Base-by-base conservation (phyloP, 2,888 invertebrate species). In the Crossocerus cetratus region DNA sequence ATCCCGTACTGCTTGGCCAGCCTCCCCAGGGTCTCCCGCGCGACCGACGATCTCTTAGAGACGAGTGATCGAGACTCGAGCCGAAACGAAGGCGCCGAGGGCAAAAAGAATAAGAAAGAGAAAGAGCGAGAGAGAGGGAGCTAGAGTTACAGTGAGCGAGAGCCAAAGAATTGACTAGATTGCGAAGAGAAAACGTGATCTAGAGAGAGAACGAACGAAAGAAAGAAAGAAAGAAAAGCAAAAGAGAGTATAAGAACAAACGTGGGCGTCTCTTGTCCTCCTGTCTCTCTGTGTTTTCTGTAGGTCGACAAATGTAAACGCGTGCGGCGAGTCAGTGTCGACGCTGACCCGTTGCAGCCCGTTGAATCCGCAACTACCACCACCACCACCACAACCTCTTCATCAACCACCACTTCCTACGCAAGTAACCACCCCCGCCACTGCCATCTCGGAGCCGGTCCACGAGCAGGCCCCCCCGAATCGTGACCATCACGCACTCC, bases 281-380 rank as follows among this genome's bases (percentile, higher is more conserved):
- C 89, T 82, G 78, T 83, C 83, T 88, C 87, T 87, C 86, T 88
- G 88, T 84, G 89, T 87, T 89, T 84, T 89, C 87, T 88, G 86
- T 90, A 90, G 90, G 90, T 90, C 90, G 90, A 88, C 90, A 90
- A 90, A 90, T 88, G 87, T 90, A 89, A 90, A 89, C 88, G 89
- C 88, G 88, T 89, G 90, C 89, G 89, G 90, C 90, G 90, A 90
- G 90, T 90, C 90, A 90, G 90, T 89, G 80, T 90, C 90, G 88
- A 89, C 90, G 88, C 89, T 90, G 90, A 90, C 90, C 90, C 90
- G 90, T 90, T 88, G 90, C 89, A 90, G 90, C 89, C 88, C 90
- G 89, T 90, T 90, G 90, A 90, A 90, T 88, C 89, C 90, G 89
- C 90, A 89, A 90, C 88, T 88, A 88, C 89, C 86, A 87, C 86